These are phyloP conservation scores for Micronycteris hirsuta DNA, from an alignment of 2,113 vertebrate species.

Conservation along the genomic window DNA sequence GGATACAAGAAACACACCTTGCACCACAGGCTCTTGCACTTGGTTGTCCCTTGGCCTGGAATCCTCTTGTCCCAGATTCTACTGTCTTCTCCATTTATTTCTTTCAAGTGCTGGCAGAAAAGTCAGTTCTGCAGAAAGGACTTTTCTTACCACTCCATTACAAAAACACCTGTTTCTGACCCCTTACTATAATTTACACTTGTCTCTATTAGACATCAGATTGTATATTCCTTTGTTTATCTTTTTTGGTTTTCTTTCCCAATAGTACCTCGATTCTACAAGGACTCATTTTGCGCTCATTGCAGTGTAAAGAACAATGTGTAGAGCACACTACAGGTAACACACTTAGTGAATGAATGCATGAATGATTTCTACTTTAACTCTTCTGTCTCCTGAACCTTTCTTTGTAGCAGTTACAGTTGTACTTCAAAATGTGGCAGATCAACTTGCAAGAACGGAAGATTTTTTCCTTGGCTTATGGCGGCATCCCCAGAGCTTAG, in stretches of 20 bases:
- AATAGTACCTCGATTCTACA: not conserved
- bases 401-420: not conserved
- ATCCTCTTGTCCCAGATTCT: not conserved
- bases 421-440: not conserved
- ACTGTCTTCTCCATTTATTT: not conserved
- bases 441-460: not conserved
- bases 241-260: not conserved
- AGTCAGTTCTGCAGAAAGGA: not conserved
- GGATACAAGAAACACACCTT: not conserved
- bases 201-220: not conserved
- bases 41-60: not conserved
- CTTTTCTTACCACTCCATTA: not conserved
- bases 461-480: not conserved
- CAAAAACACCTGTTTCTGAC: not conserved
- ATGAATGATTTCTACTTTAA: not conserved
- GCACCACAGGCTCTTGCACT: no score
- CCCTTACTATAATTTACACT: not conserved
- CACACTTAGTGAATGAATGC: not conserved
- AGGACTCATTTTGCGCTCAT: not conserved
- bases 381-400: not conserved
- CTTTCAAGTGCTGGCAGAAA: not conserved
- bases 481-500: not conserved
- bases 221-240: not conserved
- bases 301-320: not conserved
- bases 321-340: not conserved